Evolutionary conservation across 1,140 invertebrate genomes (phyloP), one percentile per base, ranked within the genome.

Genomic region (Zaprionus tsacasi): DNA sequence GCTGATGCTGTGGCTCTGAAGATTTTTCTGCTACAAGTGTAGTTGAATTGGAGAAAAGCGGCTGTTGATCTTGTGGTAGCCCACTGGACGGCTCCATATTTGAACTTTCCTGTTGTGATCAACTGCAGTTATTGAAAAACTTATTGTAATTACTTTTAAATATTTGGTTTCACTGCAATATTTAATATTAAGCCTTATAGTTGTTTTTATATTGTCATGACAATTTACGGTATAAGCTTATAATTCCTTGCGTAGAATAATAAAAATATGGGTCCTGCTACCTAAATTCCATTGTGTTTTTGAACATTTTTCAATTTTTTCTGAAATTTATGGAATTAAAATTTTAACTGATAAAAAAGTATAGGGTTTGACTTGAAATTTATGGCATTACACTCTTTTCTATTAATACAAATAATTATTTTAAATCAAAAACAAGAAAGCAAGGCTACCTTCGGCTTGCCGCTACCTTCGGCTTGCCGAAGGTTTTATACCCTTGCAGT

Each of bases 11-110:
- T 21, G n/a, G n/a, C 52, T 15, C 30, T 7, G 66, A 25, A 8
- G 40, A 36, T 43, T 45, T 56, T 12, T 59, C 43, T 33, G 27
- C 27, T 30, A 50, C 33, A 25, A 69, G 56, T 60, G 56, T 54
- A 33, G 56, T 40, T 50, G 43, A 55, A 45, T 75, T 81, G 4
- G 73, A 64, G 1, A 76, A 56, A 57, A 83, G 81, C 63, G 86
- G 68, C 70, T 88, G 81, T 35, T 75, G 72, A 67, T 91, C 83
- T 52, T 87, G 81, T 58, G 82, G 78, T 15, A 79, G 36, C 12
- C 75, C 81, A 59, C 91, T 81, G 69, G 82, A 71, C 48, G 91
- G 91, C 79, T 92, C 91, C 91, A 92, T 92, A 69, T 63, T 82
- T 75, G 76, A 76, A 15, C 6, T 45, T 45, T n/a, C 40, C n/a